Evolutionary conservation across 2,797 vertebrate genomes (phyloP), one percentile per base, ranked within the genome.

Genomic region (Onychomys arenicola): DNA sequence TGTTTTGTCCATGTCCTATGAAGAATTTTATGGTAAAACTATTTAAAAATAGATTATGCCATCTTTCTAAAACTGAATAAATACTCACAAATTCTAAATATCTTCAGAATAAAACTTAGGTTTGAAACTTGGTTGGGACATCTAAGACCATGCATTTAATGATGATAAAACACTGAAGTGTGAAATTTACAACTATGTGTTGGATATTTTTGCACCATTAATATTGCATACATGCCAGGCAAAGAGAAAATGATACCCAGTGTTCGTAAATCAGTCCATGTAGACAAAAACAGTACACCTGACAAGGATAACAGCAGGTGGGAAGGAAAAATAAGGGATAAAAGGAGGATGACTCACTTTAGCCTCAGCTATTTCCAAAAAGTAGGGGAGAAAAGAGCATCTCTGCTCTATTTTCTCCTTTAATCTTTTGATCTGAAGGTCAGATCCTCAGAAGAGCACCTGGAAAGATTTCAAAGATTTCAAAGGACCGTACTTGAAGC

Each of bases 391-490:
- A 11, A 80, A 29, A 93, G 11, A 43, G 10, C 0, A 52, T 91
- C 49, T 93, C 95, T 93, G 65, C 59, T 97, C 92, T 87, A 65
- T 94, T 93, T 90, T 91, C n/a, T n/a, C 67, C 96, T 97, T 97
- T 97, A 94, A 96, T 96, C 91, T 96, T 97, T 97, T 97, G 80
- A 93, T 86, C 75, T 93, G 81, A 96, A 97, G 91, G 78, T 96
- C 96, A 96, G n/a, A 17, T 96, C 55, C 65, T 93, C 84, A 21
- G 43, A 98, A 93, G 29, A 69, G 6, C 8, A 9, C 10, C 80
- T 89, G 1, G 69, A 87, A 96, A 96, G 59, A 96, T 77, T 94
- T 97, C 87, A 97, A 97, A 97, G 40, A 87, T 78, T 95, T 97
- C 90, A 97, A 98, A 97, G 46, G 34, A 65, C 3, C 95, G 0